Base-by-base conservation (phyloP, 1,140 invertebrate species). In the Sitodiplosis mosellana region DNA sequence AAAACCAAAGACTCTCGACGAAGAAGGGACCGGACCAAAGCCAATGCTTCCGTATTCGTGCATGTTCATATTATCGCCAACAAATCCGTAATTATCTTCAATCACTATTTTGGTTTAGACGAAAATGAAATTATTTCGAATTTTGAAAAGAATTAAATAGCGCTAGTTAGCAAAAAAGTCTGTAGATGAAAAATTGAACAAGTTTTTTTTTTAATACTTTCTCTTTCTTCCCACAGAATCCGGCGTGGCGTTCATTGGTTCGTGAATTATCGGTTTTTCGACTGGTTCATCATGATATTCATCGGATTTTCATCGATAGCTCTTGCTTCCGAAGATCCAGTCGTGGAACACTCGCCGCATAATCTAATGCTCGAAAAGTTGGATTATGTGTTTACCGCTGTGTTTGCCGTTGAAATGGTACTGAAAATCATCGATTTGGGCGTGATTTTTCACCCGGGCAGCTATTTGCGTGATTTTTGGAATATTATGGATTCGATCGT, bases 1-100 rank as follows among this genome's bases (percentile, higher is more conserved):
- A 59, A 80, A 81, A 57, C 75, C 76, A 59, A 78, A 81, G 54
- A 76, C 78, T 54, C 80, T 86, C 56, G 84, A n/a, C n/a, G n/a
- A 89, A 65, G 85, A 90, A 67, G 80, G 83, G 54, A 76, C 77
- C 68, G 88, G 88, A 70, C 88, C 93, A 65, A 95, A 93, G 78
- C 93, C 94, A 69, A 99, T 99, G 88, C 79, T 99, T 75, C 95
- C 94, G 72, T 99, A 98, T 73, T 94, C 92, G 70, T 98, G 93
- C 66, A 96, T 99, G 92, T 99, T 99, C 76, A 87, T 99, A 75
- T 81, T 99, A 61, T 92, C 92, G 61, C 87, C 92, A 56, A 95
- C 90, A 53, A 99, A 99, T 79, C 87, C 89, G 91, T 96, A 77
- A 83, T 33, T 27, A 44, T 12, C 3, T 27, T 21, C 18, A 27